Conservation (phyloP, 2,797 vertebrate species). For the Diplodus puntazzo region DNA sequence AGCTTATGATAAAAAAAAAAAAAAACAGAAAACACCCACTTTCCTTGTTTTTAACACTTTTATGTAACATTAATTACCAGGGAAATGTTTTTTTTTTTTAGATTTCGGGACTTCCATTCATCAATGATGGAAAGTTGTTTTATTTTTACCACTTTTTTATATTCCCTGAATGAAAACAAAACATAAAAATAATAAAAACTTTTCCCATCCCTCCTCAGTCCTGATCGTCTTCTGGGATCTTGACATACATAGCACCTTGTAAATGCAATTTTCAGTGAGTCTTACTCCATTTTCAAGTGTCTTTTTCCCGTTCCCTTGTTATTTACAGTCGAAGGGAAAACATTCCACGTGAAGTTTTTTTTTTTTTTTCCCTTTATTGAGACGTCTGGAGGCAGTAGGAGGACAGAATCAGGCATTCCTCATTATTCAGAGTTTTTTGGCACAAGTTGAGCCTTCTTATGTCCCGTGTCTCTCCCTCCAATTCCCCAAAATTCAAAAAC, state of each 20-base stretch:
- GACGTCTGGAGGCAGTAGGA: constrained; percentile 66
- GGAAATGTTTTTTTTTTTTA: constrained; percentile 36
- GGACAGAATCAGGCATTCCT: constrained; percentile 66
- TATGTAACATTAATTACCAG: constrained; percentile 35
- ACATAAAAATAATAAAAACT: constrained; percentile 34
- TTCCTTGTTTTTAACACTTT: constrained; percentile 51
- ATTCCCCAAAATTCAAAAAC: constrained; percentile 32
- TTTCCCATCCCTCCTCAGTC: constrained; percentile 22
- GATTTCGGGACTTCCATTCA: constrained; percentile 29
- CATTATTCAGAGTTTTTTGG: constrained; percentile 74
- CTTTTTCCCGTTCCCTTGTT: constrained; percentile 39
- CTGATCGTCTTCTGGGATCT: constrained; percentile 25
- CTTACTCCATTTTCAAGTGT: constrained; percentile 45
- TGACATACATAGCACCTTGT: constrained; percentile 67
- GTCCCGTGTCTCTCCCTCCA: constrained; percentile 44
- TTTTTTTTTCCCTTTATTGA: constrained; percentile 17
- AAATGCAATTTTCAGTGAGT: constrained; percentile 38
- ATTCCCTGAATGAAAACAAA: constrained; percentile 55
- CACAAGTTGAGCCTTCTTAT: constrained; percentile 71
- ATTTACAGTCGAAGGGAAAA: constrained; percentile 47
- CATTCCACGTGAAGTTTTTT: constrained; percentile 23
- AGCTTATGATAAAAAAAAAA: constrained; percentile 53
- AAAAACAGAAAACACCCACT: constrained; percentile 22
- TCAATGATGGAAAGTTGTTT: constrained; percentile 16
- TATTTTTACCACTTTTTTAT: constrained; percentile 23